Base-by-base conservation (phyloP, 1,140 invertebrate species). In the Zelostemma sp. region DNA sequence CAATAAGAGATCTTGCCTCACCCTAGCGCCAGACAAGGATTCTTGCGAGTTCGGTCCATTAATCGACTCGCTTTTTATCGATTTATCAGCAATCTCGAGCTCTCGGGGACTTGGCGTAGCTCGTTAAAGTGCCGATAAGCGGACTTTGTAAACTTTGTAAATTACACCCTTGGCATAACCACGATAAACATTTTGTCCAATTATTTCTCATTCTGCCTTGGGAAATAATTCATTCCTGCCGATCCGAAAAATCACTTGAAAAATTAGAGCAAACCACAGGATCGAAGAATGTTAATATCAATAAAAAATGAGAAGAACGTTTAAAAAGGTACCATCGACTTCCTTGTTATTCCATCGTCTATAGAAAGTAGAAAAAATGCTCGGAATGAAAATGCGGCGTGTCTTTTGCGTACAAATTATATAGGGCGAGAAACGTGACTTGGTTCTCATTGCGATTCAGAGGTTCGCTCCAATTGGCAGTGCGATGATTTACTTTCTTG, bases 391-490 rank as follows among this genome's bases (percentile, higher is more conserved):
- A 68, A 58, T 15, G 54, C 49, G 28, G 21, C 25, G 54, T 50
- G 66, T 69, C 60, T 69, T 68, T 69, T 63, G 66, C 54, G 60
- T 59, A 51, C 35, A 69, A 69, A 63, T 69, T 62, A 63, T 68
- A 63, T 59, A 18, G 55, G 55, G 47, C 21, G 47, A 18, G 28
- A 43, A 60, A 68, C 66, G 66, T 63, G 66, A 68, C 59, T 62
- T 58, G 58, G 43, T 58, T 68, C 57, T 49, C 31, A 58, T 61
- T 45, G 46, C 28, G 58, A 33, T 54, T 51, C 21, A 43, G 49
- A 43, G 59, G 41, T 48, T 58, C 54, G 50, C 59, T 63, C 60
- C 55, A 68, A 68, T 59, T 68, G 59, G 54, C 55, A 63, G 54
- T 33, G 59, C 50, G 59, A 68, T 63, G 66, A 68, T 68, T 68